These are phyloP conservation scores for Vombatus ursinus DNA, from an alignment of 2,113 vertebrate species.

Conservation along the genomic window DNA sequence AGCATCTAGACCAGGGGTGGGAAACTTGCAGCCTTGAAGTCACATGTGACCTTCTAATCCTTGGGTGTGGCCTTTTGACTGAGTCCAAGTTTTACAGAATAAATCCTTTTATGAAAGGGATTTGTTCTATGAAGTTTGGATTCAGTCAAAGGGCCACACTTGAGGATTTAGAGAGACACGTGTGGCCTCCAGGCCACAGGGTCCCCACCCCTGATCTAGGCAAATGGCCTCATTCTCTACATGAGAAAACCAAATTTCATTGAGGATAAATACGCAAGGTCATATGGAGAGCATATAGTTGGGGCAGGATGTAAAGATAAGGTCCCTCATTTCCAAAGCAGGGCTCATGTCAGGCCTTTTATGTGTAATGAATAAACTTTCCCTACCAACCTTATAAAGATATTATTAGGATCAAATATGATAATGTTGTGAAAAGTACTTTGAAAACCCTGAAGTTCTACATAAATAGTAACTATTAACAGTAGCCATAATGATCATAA, in stretches of 20 bases:
- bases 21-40: too few species aligned
- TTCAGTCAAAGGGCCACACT: too few species aligned
- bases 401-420: not conserved
- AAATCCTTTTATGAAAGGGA: too few species aligned
- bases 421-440: not conserved
- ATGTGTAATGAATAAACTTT: not conserved
- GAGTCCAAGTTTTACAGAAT: too few species aligned
- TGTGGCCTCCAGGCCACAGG: too few species aligned
- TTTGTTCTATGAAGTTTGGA: too few species aligned
- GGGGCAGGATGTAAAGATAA: not conserved
- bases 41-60: too few species aligned
- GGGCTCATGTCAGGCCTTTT: not conserved
- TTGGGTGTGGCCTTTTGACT: too few species aligned
- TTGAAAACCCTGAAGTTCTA: not conserved
- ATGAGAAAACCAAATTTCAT: not conserved
- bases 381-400: not conserved
- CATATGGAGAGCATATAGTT: not conserved
- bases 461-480: not conserved
- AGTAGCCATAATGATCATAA: not conserved
- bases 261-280: not conserved
- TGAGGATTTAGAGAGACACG: too few species aligned
- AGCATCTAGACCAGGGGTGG: not conserved
- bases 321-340: not conserved
- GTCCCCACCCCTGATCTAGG: not conserved
- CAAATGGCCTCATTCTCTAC: not conserved